A percentile compares a stretch with the other conserved stretches of the same genome.
Evolutionary conservation across 2,888 invertebrate genomes (phyloP).

Genomic region (Heliconius ismenius): DNA sequence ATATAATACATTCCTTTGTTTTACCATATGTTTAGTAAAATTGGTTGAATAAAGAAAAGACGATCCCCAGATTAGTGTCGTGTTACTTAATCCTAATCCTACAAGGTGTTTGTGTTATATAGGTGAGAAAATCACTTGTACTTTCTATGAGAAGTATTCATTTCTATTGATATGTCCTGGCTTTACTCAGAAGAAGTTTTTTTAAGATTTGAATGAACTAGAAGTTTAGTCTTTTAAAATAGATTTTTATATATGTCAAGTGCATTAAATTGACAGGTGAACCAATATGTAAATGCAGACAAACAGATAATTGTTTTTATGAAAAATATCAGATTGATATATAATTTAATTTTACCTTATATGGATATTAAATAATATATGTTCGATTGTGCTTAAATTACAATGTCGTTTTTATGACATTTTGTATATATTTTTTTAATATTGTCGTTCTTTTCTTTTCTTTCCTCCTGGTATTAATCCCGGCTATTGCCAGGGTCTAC

Average conservation of each 20-base stretch:
- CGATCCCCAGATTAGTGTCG: slow-evolving; percentile 25
- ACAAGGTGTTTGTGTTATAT: slow-evolving; percentile 25
- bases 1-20: neutral
- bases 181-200: neutral
- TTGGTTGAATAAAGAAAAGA: slow-evolving; percentile 23
- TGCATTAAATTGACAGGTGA: neutral
- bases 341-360: no score
- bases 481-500: no score
- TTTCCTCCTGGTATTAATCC: no score
- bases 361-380: no score
- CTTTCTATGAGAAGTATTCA: slow-evolving; percentile 10
- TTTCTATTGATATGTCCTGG: neutral
- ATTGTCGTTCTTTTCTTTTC: no score
- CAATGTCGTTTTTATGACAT: no score
- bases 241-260: no score
- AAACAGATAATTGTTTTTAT: neutral
- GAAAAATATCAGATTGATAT: neutral
- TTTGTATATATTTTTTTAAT: no score
- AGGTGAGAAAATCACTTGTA: slow-evolving; percentile 19
- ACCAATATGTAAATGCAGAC: neutral
- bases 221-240: no score
- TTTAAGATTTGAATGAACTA: no score
- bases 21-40: slow-evolving; percentile 7
- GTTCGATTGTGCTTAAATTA: no score
- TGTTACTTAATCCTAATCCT: slow-evolving; percentile 23